phyloP scores from a whole-genome alignment of 30 jellyfish, hydroid and myxozoan genomes.

The Cassiopea andromeda region DNA sequence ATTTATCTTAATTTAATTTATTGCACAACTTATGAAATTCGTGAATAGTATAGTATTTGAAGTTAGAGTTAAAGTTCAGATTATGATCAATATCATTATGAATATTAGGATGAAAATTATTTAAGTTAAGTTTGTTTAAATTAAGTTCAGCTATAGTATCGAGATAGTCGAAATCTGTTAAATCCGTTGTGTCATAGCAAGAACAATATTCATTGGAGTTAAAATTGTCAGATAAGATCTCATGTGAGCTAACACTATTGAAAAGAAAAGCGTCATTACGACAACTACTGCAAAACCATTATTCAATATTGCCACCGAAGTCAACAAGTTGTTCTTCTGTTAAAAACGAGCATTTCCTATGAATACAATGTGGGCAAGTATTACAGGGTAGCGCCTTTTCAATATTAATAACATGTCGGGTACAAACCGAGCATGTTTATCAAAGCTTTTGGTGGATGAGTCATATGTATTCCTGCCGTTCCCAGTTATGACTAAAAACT shows the following conservation, averaged over 20 bases:
- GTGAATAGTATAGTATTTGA: constrained; percentile 5
- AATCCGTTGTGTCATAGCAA: constrained; percentile 1
- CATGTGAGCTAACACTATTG: constrained; percentile 1
- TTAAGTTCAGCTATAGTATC: not conserved
- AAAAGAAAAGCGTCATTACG: constrained; percentile 7
- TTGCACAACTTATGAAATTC: constrained; percentile 19
- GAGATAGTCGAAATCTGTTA: constrained; percentile 14
- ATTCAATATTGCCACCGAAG: not conserved
- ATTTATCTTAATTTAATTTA: constrained; percentile 1
- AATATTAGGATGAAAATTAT: constrained; percentile 9
- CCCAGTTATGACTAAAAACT: constrained; percentile 2
- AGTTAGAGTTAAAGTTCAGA: not conserved
- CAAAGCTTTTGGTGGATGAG: constrained; percentile 1
- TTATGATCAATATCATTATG: constrained; percentile 4
- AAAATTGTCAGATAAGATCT: constrained; percentile 4
- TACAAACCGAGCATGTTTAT: constrained; percentile 1
- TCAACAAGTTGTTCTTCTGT: constrained; percentile 7
- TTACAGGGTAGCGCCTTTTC: not conserved
- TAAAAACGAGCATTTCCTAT: constrained; percentile 12
- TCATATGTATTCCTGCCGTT: not conserved
- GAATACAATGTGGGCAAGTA: not conserved
- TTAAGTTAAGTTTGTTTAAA: constrained; percentile 3
- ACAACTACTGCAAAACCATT: constrained; percentile 24
- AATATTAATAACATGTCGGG: not conserved
- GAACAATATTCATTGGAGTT: constrained; percentile 7